Evolutionary conservation across 1,140 invertebrate genomes (phyloP), one percentile per base, ranked within the genome.

Genomic region (Trialeurodes vaporariorum): DNA sequence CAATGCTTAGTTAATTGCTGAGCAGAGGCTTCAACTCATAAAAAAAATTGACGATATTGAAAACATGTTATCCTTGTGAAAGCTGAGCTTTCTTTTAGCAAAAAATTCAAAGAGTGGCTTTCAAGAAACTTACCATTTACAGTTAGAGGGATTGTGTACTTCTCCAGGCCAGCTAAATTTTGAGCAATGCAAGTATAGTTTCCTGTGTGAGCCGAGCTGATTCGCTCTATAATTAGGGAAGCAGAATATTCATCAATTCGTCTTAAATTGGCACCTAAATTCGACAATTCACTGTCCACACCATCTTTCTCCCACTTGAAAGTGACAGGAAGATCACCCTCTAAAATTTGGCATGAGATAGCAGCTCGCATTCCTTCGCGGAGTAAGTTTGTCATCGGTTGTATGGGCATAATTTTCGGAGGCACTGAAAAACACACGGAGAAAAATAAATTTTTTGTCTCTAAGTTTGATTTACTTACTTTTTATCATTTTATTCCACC

Each of bases 301-400:
- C 27, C 90, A 77, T 94, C 90, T 75, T 89, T 85, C 75, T 89
- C 89, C 89, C 89, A 92, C 26, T 85, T 82, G 78, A 98, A 93
- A 67, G 86, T 88, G 70, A 98, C 87, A 23, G 94, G 94, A 69
- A 92, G 84, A 82, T 98, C 94, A 17, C 95, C 95, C 80, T 94
- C 92, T 75, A 94, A 87, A 71, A 97, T 92, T 74, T 93, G 90
- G 80, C 95, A 98, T 67, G 93, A 90, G 70, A 97, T 91, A 26
- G 92, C 92, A 12, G 93, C 91, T 68, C 94, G 82, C 84, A 94
- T 94, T 17, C 94, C 94, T 81, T 96, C 93, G 67, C 90, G 84
- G 65, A 93, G 79, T 73, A 89, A 80, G 74, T 88, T 86, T 27
- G 86, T 87, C 79, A 91, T 86, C 59, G 92, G 86, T 79, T 91